phyloP scores from a whole-genome alignment of 2,797 vertebrate species.

The Oceanodroma leucorhoa region DNA sequence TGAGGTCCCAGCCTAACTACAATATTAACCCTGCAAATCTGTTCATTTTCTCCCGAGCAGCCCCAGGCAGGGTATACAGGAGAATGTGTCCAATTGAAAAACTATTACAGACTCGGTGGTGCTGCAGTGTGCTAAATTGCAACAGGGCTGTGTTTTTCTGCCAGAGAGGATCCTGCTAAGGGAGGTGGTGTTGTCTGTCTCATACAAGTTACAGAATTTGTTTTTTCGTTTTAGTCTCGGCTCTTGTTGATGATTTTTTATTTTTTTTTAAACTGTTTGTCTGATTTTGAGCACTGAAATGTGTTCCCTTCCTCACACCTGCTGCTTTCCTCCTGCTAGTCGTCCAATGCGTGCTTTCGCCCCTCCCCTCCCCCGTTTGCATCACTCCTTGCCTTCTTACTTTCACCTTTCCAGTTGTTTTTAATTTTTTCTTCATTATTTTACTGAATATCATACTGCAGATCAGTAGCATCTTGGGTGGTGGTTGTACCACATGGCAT shows the following conservation, averaged over 20 bases:
- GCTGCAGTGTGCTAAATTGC: constrained; percentile 47
- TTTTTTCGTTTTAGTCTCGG: background rate
- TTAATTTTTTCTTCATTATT: constrained; percentile 41
- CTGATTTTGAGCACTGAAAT: background rate
- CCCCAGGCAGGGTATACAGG: constrained; percentile 52
- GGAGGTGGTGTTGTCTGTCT: background rate
- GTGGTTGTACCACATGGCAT: constrained; percentile 47
- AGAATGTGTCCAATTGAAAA: constrained; percentile 71
- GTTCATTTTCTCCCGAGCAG: constrained; percentile 64
- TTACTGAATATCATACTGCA: constrained; percentile 27
- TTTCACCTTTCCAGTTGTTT: constrained; percentile 12
- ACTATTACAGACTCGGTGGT: constrained; percentile 40
- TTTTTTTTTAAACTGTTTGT: background rate
- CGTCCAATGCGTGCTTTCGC: fast-evolving
- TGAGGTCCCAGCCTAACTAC: constrained; percentile 71
- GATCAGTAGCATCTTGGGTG: constrained; percentile 62
- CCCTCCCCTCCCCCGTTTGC: background rate
- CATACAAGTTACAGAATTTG: background rate
- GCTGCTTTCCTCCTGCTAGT: background rate
- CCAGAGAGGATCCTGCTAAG: background rate
- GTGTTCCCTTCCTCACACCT: background rate
- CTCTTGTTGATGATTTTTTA: background rate
- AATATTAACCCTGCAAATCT: constrained; percentile 75
- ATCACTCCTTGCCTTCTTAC: background rate
- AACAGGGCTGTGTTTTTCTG: background rate